Conservation (phyloP, 2,113 vertebrate species). For the zebrafish (Danio rerio) region GRCz12tu NC_133183.1:14002501-14003000, state of each 20-base stretch:
- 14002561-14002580: neutral
- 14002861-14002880: slow-evolving; percentile 32
- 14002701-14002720: slow-evolving; percentile 21
- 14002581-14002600: too few species aligned
- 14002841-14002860: slow-evolving; percentile 25
- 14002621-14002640: slow-evolving; percentile 50
- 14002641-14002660: slow-evolving; percentile 51
- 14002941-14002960: slow-evolving; percentile 27
- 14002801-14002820: slow-evolving; percentile 6
- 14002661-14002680: slow-evolving; percentile 64
- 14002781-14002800: slow-evolving; percentile 2
- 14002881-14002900: slow-evolving; percentile 8
- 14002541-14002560: neutral
- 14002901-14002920: slow-evolving; percentile 53
- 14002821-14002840: slow-evolving; percentile 37
- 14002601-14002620: too few species aligned
- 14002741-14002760: neutral
- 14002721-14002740: neutral
- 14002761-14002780: neutral
- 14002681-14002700: slow-evolving; percentile 66
- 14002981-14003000: slow-evolving; percentile 36
- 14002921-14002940: slow-evolving; percentile 46
- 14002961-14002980: slow-evolving; percentile 36
- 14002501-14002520: slow-evolving; percentile 14
- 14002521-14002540: slow-evolving; percentile 65